Base-by-base conservation (phyloP, 2,797 vertebrate genomes). In the Silurus aristotelis region DNA sequence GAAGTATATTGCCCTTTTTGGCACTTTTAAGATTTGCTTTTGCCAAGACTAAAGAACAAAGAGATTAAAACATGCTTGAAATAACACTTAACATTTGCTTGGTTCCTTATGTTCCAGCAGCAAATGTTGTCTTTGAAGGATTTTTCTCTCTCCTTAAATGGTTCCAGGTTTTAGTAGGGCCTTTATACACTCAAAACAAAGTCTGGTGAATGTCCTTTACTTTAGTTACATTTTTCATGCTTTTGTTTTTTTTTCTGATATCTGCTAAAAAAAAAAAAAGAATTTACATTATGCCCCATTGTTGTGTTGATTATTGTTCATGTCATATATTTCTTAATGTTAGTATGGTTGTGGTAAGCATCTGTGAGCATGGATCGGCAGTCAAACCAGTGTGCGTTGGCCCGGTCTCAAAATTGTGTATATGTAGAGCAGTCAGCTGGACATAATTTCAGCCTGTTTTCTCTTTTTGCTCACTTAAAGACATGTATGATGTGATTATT, bases 61-160 rank as follows among this genome's bases (percentile, higher is more conserved):
- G 67, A 64, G 25, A 87, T 83, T 60, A 71, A 85, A 71, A 84
- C 66, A 12, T 31, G 48, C 82, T 90, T 83, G 75, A 87, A 90
- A 90, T 85, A 90, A 86, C 85, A 86, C 83, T 67, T 63, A 67
- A 84, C 61, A 60, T 81, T 84, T 84, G 68, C 79, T 87, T 82
- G 80, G 83, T 87, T 89, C 71, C 87, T 87, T 66, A 46, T 85
- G 80, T 90, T 90, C 82, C 87, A 77, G 86, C 81, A 25, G 68
- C 89, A 83, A 58, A 81, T 72, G 68, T 88, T 88, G 84, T 83
- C 83, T 88, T 71, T 63, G 38, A 64, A 79, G 38, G 22, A 17
- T 86, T 81, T 77, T 76, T 25, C 2, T 20, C 77, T 27, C 78
- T 87, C 52, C 48, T 22, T 90, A 88, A 87, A 71, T 84, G 56